Conservation (phyloP, 1,140 invertebrate species). For the Drosophila ohnishii region DNA sequence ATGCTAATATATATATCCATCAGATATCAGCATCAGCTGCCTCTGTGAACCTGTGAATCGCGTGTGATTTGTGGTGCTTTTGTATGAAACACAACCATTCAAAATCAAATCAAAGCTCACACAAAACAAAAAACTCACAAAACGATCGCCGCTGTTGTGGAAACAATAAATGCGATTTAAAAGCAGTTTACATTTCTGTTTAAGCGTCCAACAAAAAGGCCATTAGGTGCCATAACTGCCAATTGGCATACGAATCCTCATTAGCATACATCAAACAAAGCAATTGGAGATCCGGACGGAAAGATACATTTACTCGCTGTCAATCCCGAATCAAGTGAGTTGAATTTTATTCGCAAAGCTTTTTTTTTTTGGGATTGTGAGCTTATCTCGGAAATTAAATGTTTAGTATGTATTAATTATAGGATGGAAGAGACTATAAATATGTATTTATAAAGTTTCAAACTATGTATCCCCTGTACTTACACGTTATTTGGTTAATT, state of each 20-base stretch:
- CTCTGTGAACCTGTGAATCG: slow-evolving; percentile 38
- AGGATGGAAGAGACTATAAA: neutral
- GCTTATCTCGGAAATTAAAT: slow-evolving; percentile 9
- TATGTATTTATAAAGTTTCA: neutral
- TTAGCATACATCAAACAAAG: slow-evolving; percentile 59
- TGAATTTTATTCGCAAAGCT: neutral
- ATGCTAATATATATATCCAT: slow-evolving; percentile 55
- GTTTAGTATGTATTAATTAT: neutral
- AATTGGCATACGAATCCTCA: slow-evolving; percentile 54
- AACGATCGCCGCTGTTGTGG: slow-evolving; percentile 51
- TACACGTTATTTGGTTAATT: neutral
- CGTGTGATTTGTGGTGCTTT: slow-evolving; percentile 62
- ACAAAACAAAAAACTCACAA: slow-evolving; percentile 51
- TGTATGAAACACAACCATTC: slow-evolving; percentile 25
- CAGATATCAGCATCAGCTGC: slow-evolving; percentile 1
- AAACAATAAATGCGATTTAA: slow-evolving; percentile 70
- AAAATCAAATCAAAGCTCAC: slow-evolving; percentile 49
- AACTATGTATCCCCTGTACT: no score
- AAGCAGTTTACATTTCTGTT: slow-evolving; percentile 67
- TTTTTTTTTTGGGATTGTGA: neutral
- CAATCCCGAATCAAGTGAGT: slow-evolving; percentile 46
- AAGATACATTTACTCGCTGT: slow-evolving; percentile 14
- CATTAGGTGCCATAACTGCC: slow-evolving; percentile 61
- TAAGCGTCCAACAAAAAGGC: slow-evolving; percentile 49
- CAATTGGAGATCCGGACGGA: slow-evolving; percentile 26